Conservation (phyloP, 2,888 invertebrate genomes). For the Zygogramma bicolorata region DNA sequence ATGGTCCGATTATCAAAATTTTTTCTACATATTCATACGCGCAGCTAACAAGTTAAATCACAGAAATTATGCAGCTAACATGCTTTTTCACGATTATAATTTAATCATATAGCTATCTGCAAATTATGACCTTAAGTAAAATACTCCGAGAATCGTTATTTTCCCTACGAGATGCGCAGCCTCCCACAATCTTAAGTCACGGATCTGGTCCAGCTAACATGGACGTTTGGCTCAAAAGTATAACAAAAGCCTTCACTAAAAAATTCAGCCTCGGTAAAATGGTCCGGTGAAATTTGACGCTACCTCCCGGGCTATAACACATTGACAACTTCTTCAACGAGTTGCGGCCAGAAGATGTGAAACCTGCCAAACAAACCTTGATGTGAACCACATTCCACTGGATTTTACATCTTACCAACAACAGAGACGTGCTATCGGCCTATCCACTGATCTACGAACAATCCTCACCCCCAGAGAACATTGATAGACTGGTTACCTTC, state of each 20-base stretch:
- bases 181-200: not conserved
- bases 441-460: too few relatives aligned
- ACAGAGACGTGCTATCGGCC: too few relatives aligned
- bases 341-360: too few relatives aligned
- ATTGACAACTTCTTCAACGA: too few relatives aligned
- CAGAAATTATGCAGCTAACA: not conserved
- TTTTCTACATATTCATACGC: constrained; percentile 4
- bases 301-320: constrained; percentile 6
- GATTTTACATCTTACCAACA: too few relatives aligned
- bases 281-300: constrained; percentile 13
- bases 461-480: too few relatives aligned
- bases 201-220: not conserved
- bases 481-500: too few relatives aligned
- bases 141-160: not conserved
- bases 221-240: not conserved
- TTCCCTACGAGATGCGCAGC: not conserved
- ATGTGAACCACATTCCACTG: too few relatives aligned
- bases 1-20: constrained; percentile 7
- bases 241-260: not conserved
- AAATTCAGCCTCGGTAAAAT: constrained; percentile 15
- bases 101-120: not conserved
- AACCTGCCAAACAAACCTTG: too few relatives aligned
- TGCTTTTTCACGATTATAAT: not conserved
- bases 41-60: constrained; percentile 5
- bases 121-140: not conserved